Evolutionary conservation across 1,140 invertebrate genomes (phyloP), one percentile per base, ranked within the genome.

Genomic region (Hestina assimilis): DNA sequence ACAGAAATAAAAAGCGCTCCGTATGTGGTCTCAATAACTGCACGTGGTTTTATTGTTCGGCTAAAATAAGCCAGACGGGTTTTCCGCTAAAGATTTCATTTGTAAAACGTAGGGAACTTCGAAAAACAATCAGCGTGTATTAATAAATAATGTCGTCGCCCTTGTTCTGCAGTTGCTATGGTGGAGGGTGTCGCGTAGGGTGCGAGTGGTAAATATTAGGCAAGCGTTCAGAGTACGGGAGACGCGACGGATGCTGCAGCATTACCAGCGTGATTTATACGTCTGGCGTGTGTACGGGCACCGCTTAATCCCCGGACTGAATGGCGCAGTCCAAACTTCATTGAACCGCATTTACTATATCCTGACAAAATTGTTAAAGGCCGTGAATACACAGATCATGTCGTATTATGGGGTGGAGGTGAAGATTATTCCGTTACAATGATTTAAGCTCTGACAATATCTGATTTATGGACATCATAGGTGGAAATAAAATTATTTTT

Each of bases 251-350:
- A 85, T 85, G 76, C 77, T 75, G 71, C 68, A 70, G 79, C 75
- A 81, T 85, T 83, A 83, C 69, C 56, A 64, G 40, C 56, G 59
- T 87, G 84, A 87, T 87, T 87, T 87, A 87, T 87, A 75, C 66
- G 79, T 87, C 84, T 87, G 84, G 75, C 74, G 54, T 70, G 66
- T 72, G 52, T 55, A 51, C 42, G 26, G 33, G 43, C 48, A 67
- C 69, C 66, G 69, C 72, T 76, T 70, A 83, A 79, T 75, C 72
- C 59, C 61, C 69, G 63, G 69, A 78, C 72, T 77, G 55, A 43
- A 66, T 67, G 66, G 50, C 35, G 20, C 53, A 54, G 29, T 54
- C 48, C 59, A 48, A 41, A 51, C 42, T 46, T 20, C 48, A 53
- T 57, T 57, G 42, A 55, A 35, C 47, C 14, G 21, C 33, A 14